A percentile compares a stretch with the other conserved stretches of the same genome.
Evolutionary conservation across 1,140 invertebrate genomes (phyloP).

Genomic region (Apolygus lucorum): DNA sequence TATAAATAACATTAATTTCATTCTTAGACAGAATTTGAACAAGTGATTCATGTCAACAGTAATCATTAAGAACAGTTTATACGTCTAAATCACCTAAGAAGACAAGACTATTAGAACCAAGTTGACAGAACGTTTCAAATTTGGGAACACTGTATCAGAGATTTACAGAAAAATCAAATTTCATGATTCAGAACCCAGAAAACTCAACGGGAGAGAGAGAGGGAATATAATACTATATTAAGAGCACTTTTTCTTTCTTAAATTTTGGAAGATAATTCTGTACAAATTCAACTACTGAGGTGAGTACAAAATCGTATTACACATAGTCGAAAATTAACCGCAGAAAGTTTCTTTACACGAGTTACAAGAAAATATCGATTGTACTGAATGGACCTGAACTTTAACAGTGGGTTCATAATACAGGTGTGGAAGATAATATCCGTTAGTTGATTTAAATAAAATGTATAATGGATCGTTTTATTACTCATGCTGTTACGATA

Average conservation of each 20-base stretch:
- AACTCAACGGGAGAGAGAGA: background rate
- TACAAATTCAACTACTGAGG: constrained; percentile 5
- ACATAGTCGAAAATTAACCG: background rate
- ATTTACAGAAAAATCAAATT: background rate
- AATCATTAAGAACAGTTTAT: background rate
- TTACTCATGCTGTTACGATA: background rate
- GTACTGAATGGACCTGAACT: background rate
- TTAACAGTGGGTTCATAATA: background rate
- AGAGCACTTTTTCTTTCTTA: constrained; percentile 1
- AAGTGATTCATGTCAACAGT: background rate
- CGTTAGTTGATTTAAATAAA: background rate
- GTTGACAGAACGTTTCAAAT: background rate
- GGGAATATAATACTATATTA: constrained; percentile 13
- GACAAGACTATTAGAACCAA: background rate
- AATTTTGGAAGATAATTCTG: background rate
- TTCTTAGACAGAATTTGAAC: constrained; percentile 8
- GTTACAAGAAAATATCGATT: background rate
- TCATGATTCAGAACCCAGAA: background rate
- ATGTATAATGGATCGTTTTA: background rate
- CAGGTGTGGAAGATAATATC: background rate
- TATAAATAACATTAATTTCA: constrained; percentile 5
- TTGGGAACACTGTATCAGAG: background rate
- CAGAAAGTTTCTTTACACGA: background rate
- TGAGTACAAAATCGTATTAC: background rate
- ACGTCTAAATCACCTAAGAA: background rate